Conservation (phyloP, 2,113 vertebrate species). For the Chinchilla lanigera region DNA sequence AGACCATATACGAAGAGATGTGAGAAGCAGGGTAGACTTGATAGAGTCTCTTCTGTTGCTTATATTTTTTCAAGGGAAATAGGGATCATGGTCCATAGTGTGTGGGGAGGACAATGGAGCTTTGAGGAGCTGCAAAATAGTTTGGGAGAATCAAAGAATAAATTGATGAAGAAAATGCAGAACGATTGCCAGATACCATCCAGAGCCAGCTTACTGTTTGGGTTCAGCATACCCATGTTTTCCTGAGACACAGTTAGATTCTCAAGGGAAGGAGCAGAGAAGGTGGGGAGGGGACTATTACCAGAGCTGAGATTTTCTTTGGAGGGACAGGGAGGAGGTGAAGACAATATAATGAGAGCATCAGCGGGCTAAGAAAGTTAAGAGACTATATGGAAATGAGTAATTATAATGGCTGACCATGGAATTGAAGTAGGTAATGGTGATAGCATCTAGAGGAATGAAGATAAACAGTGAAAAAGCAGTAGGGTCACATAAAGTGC, state of each 20-base stretch:
- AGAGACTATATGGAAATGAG: neutral
- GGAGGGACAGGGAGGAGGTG: neutral
- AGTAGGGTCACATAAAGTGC: neutral
- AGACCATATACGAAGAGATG: neutral
- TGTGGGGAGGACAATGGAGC: neutral
- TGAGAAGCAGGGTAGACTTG: neutral
- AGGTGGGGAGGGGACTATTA: neutral
- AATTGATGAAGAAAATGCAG: neutral
- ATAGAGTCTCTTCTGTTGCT: neutral
- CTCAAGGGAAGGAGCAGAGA: neutral
- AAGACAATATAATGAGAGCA: neutral
- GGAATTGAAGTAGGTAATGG: neutral
- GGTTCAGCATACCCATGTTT: neutral
- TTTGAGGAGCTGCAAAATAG: neutral
- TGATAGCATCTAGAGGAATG: neutral
- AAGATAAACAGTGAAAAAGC: neutral
- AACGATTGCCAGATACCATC: neutral
- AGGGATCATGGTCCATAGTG: neutral
- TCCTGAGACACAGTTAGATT: neutral
- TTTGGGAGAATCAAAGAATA: neutral
- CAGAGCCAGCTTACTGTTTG: neutral
- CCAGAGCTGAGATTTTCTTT: neutral
- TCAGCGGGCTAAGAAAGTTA: neutral
- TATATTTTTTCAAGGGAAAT: neutral
- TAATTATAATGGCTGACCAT: neutral